Evolutionary conservation across 2,797 vertebrate species (phyloP).

Genomic region (Okamejei kenojei): DNA sequence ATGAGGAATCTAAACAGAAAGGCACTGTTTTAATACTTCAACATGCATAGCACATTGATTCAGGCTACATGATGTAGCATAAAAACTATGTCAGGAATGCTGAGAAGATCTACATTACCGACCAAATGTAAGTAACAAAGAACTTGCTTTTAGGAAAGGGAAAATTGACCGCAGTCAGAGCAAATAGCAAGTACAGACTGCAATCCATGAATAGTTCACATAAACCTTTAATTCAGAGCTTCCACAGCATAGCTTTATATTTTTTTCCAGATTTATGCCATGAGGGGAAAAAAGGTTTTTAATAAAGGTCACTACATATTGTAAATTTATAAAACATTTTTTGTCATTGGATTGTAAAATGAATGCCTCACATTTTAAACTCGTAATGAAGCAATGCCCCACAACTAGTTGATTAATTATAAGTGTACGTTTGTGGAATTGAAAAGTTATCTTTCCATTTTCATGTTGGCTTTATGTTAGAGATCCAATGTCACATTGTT

Average conservation of each 20-base stretch:
- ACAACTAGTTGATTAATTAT: not conserved
- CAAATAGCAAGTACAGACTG: slow-evolving; percentile 25
- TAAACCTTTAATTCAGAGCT: not conserved
- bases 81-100: slow-evolving; percentile 59
- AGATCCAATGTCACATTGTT: too few relatives aligned
- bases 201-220: not conserved
- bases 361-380: not conserved
- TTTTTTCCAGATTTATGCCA: slow-evolving; percentile 24
- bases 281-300: not conserved
- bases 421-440: not conserved
- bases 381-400: not conserved
- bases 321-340: slow-evolving; percentile 9
- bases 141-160: slow-evolving; percentile 37
- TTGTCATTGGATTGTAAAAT: slow-evolving; percentile 21
- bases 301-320: not conserved
- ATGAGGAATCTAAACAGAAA: slow-evolving; percentile 45
- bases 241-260: slow-evolving; percentile 1
- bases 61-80: slow-evolving; percentile 55
- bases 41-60: slow-evolving; percentile 55
- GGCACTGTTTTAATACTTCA: slow-evolving; percentile 44
- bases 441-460: too few relatives aligned
- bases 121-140: slow-evolving; percentile 54
- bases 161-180: not conserved
- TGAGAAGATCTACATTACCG: slow-evolving; percentile 56
- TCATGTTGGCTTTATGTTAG: too few relatives aligned